Base-by-base conservation (phyloP, 2,113 vertebrate species). In the Bungarus multicinctus region DNA sequence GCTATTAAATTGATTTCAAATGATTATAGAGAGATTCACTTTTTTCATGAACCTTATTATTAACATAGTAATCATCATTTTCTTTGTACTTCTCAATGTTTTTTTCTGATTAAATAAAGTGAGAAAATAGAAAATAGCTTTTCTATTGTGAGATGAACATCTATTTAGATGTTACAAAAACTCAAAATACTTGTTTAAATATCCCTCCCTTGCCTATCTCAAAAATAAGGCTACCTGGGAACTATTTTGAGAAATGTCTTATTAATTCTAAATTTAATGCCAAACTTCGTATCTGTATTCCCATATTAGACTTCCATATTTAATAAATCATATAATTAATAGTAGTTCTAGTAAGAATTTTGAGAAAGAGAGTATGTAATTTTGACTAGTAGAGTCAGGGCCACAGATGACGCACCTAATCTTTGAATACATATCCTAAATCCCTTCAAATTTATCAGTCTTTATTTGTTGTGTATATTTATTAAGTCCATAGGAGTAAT, bases 1-100 rank as follows among this genome's bases (percentile, higher is more conserved):
- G 55, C 50, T 87, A 69, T 92, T n/a, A 88, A 69, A 92, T 86
- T 34, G 43, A 22, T 92, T 86, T 92, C 91, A 92, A 88, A 69
- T 88, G 58, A 69, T 88, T 88, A 88, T 69, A n/a, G 4, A 92
- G 86, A 92, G 25, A 27, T 69, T 20, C 10, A n/a, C 3, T 88
- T 50, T 43, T 58, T 39, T 50, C 88, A 50, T 88, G 45, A 88
- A 88, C 86, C 91, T 88, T 88, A 53, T 30, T 53, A 88, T 92
- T 92, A 88, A 88, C 58, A 74, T 69, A 88, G 69, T 88, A 92
- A 92, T 53, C 43, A 88, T 23, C 12, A 23, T 74, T 39, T 25
- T 7, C 23, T 39, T 92, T 23, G 34, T 23, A 88, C 57, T 88
- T 88, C 11, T 50, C 47, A 88, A 27, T 53, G 5, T 1, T 2